phyloP scores from a whole-genome alignment of 2,113 vertebrate species.

The Prunella himalayana region DNA sequence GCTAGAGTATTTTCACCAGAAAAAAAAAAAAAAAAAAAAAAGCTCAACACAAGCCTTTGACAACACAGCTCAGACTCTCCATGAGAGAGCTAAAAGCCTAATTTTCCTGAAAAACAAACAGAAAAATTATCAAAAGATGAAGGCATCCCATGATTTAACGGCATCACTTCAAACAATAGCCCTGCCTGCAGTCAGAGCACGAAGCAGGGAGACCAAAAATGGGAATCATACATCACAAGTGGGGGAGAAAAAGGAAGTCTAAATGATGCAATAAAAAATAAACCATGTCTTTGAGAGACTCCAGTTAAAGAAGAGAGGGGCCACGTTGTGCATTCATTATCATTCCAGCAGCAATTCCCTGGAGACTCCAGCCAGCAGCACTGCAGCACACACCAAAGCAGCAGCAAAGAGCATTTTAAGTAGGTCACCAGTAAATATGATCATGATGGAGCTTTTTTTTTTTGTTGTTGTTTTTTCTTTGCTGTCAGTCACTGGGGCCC shows the following conservation, averaged over 20 bases:
- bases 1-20: not conserved
- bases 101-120: not conserved
- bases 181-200: not conserved
- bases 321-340: not conserved
- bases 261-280: conserved; percentile 1
- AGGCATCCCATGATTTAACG: not conserved
- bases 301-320: not conserved
- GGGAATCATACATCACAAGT: not conserved
- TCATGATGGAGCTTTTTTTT: not conserved
- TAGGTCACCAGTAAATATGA: conserved; percentile 45
- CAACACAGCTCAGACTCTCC: not conserved
- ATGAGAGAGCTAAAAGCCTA: not conserved
- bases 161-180: not conserved
- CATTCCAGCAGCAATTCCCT: not conserved
- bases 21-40: not conserved
- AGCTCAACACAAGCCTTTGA: not conserved
- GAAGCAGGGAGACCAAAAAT: not conserved
- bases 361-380: not conserved
- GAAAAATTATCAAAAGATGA: not conserved
- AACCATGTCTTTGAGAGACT: not conserved
- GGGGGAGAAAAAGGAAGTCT: not conserved
- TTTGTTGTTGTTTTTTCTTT: not conserved
- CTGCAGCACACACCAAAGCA: not conserved
- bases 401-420: conserved; percentile 16
- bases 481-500: not conserved